phyloP scores from a whole-genome alignment of 2,888 invertebrate species.

The Sicus ferrugineus region DNA sequence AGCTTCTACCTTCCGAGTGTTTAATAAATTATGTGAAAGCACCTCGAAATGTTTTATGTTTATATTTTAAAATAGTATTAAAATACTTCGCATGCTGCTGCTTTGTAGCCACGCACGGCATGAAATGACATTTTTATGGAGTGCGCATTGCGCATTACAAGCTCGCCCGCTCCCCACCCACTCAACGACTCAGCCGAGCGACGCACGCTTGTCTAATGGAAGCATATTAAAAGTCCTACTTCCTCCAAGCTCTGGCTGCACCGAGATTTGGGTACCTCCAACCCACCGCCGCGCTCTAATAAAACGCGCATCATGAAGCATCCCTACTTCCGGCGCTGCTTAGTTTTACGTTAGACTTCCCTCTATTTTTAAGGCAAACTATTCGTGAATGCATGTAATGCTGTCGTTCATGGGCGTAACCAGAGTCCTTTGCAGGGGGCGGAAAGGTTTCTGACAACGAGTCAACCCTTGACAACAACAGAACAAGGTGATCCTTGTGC shows the following conservation, averaged over 20 bases:
- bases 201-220: not conserved
- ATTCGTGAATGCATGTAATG: not conserved
- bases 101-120: not conserved
- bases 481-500: no score
- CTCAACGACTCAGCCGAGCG: not conserved
- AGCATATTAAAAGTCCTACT: not conserved
- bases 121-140: conserved; percentile 3
- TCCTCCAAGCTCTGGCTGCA: not conserved
- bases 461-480: no score
- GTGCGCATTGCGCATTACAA: no score
- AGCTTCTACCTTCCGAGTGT: not conserved
- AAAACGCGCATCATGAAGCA: not conserved
- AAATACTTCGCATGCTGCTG: conserved; percentile 2
- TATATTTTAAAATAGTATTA: not conserved
- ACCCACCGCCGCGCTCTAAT: not conserved
- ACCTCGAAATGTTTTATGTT: conserved; percentile 4
- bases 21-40: conserved; percentile 4
- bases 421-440: not conserved
- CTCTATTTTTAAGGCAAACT: not conserved
- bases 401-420: not conserved
- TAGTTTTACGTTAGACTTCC: not conserved
- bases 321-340: not conserved
- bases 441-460: not conserved
- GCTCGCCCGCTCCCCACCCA: not conserved
- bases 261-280: not conserved